phyloP scores from a whole-genome alignment of 2,113 vertebrate species.

The Heteronetta atricapilla region DNA sequence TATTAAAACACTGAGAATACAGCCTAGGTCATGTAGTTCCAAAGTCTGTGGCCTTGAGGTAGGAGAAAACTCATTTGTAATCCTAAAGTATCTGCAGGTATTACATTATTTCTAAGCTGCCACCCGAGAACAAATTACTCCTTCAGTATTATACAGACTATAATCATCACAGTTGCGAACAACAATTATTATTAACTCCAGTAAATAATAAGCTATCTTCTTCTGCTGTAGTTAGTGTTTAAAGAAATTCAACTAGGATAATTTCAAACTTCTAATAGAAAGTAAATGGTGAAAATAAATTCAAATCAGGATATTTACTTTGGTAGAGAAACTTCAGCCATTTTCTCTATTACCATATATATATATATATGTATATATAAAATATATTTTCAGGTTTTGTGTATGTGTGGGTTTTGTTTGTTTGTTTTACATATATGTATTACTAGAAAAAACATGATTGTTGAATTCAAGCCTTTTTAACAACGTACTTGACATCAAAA shows the following conservation, averaged over 20 bases:
- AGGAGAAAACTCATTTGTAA: background rate
- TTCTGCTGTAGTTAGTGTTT: background rate
- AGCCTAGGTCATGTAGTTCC: background rate
- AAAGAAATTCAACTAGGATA: background rate
- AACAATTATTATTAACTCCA: background rate
- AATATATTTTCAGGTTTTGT: rapidly evolving
- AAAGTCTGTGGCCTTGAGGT: background rate
- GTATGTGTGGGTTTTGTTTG: background rate
- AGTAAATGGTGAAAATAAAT: background rate
- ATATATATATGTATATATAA: background rate
- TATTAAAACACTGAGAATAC: background rate
- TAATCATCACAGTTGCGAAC: background rate
- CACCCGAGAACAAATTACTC: background rate
- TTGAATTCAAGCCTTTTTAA: background rate
- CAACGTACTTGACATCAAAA: background rate
- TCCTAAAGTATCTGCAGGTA: background rate
- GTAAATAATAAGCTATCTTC: background rate
- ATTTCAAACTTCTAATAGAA: background rate
- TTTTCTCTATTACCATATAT: background rate
- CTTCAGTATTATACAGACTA: background rate
- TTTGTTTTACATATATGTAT: background rate
- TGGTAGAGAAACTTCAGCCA: background rate
- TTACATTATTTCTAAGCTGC: background rate
- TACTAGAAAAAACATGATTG: background rate
- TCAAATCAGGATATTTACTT: background rate